Evolutionary conservation across 2,797 vertebrate species (phyloP).

Genomic region (Danio kyathit): DNA sequence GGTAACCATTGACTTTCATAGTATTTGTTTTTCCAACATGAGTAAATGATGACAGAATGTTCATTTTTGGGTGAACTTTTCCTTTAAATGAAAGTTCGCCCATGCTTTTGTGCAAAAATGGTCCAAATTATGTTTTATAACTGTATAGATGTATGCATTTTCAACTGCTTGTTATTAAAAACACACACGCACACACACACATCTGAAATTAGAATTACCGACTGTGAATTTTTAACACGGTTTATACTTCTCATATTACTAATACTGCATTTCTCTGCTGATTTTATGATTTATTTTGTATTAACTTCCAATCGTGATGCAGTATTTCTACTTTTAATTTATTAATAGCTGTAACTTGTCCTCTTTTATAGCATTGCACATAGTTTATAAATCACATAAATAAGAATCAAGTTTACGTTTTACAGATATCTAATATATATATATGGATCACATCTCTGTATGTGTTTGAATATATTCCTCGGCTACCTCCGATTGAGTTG

Average conservation of each 20-base stretch:
- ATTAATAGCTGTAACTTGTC: conserved; percentile 57
- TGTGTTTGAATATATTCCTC: conserved; percentile 53
- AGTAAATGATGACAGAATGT: too few relatives aligned
- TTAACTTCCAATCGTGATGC: conserved; percentile 61
- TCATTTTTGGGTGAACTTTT: too few relatives aligned
- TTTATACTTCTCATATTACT: conserved; percentile 43
- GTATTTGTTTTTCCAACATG: too few relatives aligned
- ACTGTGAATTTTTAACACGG: conserved; percentile 67
- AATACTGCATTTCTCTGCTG: conserved; percentile 56
- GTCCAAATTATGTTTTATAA: conserved; percentile 1
- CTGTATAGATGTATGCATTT: conserved; percentile 7
- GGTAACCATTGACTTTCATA: too few relatives aligned
- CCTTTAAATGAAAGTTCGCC: background rate
- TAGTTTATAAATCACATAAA: conserved; percentile 50
- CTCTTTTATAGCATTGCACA: conserved; percentile 61
- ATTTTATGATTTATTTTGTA: conserved; percentile 60
- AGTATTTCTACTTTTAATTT: conserved; percentile 65
- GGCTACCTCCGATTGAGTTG: conserved; percentile 65
- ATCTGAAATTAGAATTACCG: conserved; percentile 59
- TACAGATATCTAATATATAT: conserved; percentile 34
- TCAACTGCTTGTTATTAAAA: conserved; percentile 35
- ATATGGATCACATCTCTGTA: conserved; percentile 36
- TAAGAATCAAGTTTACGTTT: conserved; percentile 57
- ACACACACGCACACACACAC: conserved; percentile 37
- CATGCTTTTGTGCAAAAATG: conserved; percentile 6